Evolutionary conservation across 2,888 invertebrate species (phyloP), one percentile per base, ranked within the genome.

Genomic region (Thymelicus sylvestris): DNA sequence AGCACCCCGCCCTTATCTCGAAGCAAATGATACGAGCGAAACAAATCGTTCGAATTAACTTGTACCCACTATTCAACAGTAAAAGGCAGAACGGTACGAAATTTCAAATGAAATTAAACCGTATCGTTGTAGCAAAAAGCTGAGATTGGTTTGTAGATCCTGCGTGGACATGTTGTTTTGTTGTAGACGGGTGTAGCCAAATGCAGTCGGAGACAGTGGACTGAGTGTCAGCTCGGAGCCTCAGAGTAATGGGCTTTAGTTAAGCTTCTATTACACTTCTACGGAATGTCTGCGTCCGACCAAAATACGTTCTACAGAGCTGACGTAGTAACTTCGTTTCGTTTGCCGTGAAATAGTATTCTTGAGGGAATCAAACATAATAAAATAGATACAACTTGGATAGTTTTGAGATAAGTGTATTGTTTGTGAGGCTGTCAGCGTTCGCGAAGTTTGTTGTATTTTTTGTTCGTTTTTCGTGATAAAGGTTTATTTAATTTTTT

Each of bases 21-120:
- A 81, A 85, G 83, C 85, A 79, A 82, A 78, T 73, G 80, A 80
- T 82, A 86, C 86, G 85, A 88, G 86, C 85, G 82, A 86, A 86
- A 88, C 85, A 89, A 89, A 90, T 88, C 83, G 83, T 78, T 77
- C 80, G 71, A 72, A 76, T 77, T 74, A 76, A 77, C 70, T 74
- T 66, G 66, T 69, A 64, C 70, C 69, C 65, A 60, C 70, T 65
- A 70, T 64, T 69, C 57, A 74, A 73, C 69, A 41, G 52, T 24
- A 67, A 72, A 68, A 68, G 55, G 50, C 57, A 47, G 57, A 69
- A 55, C 39, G n/a, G 7, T 59, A 38, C n/a, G 24, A 24, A 24
- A 15, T 15, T 38, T 8, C 48, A 24, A 15, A 60, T 63, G 5
- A 71, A 71, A 67, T 44, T 71, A 71, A 64, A 31, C 68, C 61